phyloP scores from a whole-genome alignment of 92 coral and sea anemone species.

The Galaxea fascicularis region DNA sequence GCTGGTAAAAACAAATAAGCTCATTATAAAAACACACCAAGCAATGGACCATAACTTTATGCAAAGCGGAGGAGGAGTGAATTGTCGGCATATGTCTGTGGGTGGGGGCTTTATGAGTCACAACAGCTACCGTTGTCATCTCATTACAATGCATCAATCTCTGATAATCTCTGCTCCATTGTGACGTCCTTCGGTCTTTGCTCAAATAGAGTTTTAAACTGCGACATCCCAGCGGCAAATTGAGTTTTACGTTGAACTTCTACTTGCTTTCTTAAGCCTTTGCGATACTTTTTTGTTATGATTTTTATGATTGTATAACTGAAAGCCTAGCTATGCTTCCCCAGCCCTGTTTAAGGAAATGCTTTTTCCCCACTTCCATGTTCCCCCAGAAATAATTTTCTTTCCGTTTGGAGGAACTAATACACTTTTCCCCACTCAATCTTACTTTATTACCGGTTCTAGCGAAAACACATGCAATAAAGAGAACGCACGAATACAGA shows the following conservation, averaged over 20 bases:
- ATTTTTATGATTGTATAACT: too few species aligned
- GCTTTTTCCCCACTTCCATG: too few species aligned
- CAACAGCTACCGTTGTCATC: constrained; percentile 40
- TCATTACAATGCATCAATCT: constrained; percentile 46
- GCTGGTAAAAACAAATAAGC: constrained; percentile 42
- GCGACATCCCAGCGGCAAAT: neutral
- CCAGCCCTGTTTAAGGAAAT: too few species aligned
- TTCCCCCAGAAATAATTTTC: too few species aligned
- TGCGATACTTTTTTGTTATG: neutral
- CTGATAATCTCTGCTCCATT: constrained; percentile 13
- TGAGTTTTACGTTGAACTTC: neutral
- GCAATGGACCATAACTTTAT: neutral
- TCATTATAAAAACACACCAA: constrained; percentile 35
- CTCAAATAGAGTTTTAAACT: neutral
- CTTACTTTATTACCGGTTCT: too few species aligned
- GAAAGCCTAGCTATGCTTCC: too few species aligned
- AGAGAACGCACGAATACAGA: too few species aligned
- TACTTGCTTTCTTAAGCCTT: neutral
- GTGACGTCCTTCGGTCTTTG: neutral
- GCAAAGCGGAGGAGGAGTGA: constrained; percentile 41
- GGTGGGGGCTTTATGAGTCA: neutral
- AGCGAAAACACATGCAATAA: too few species aligned
- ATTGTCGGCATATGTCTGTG: constrained; percentile 9
- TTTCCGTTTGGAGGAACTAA: too few species aligned
- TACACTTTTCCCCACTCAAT: too few species aligned